Conservation (phyloP, 2,888 invertebrate genomes). For the Xestia c-nigrum region DNA sequence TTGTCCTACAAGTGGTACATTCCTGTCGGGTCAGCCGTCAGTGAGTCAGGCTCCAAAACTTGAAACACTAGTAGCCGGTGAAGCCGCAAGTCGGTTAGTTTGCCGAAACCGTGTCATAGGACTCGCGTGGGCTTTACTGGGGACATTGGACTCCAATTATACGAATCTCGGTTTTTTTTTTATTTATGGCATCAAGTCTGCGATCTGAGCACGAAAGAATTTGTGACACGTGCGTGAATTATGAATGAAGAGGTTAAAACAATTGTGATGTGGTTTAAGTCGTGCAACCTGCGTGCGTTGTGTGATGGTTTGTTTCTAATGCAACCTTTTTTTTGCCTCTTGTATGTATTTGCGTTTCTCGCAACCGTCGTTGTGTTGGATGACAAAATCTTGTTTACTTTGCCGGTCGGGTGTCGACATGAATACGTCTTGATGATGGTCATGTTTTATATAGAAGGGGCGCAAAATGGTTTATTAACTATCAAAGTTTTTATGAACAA, state of each 20-base stretch:
- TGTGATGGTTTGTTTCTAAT: not conserved
- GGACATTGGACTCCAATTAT: slow-evolving; percentile 49
- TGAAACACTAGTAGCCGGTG: slow-evolving; percentile 52
- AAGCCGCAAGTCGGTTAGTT: slow-evolving; percentile 27
- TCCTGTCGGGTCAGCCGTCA: slow-evolving; percentile 67
- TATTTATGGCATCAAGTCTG: slow-evolving; percentile 28
- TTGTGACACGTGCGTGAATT: not conserved
- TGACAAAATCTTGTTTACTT: not conserved
- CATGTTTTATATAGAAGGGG: not conserved
- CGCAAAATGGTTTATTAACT: not conserved
- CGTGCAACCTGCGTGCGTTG: not conserved
- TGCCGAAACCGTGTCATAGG: slow-evolving; percentile 66
- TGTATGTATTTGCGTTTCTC: too few species aligned
- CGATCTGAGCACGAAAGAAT: slow-evolving; percentile 15
- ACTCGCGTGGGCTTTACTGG: slow-evolving; percentile 58
- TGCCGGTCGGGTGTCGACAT: not conserved
- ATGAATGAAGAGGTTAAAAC: slow-evolving; percentile 1
- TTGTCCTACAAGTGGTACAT: slow-evolving; percentile 78
- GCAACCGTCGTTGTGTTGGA: too few species aligned
- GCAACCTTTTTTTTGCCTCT: too few species aligned
- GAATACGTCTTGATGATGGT: not conserved
- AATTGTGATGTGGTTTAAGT: not conserved
- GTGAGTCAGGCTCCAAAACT: slow-evolving; percentile 68
- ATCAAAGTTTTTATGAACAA: not conserved
- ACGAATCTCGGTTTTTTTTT: slow-evolving; percentile 20